Evolutionary conservation across 2,888 invertebrate species (phyloP), one percentile per base, ranked within the genome.

Genomic region (Brenthis ino): DNA sequence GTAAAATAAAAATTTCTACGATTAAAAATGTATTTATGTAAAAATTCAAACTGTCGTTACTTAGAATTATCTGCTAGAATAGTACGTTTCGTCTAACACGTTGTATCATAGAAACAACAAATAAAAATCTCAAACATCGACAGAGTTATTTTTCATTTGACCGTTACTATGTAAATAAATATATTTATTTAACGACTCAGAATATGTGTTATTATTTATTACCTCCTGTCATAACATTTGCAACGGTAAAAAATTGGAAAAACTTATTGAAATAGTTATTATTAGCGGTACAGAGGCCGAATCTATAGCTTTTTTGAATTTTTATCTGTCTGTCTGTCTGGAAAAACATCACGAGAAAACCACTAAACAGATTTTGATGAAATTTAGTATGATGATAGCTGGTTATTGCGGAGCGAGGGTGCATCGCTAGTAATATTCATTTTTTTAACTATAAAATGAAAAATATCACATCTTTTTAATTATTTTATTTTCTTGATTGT

Each of bases 111-210:
- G 77, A 78, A 75, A 77, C 77, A 78, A 80, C 79, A 80, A 79
- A 80, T 76, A 79, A 75, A 71, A 73, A 75, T 86, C 84, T 79
- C 82, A 79, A 84, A 88, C 89, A 91, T 89, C 89, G 88, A 91
- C 88, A 82, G 83, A 86, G 79, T 84, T 82, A 83, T 81, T 81
- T 85, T 88, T 89, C 81, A 85, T 85, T 89, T 89, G 81, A 84
- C 83, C 84, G 89, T 91, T 91, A 86, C 81, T 80, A 72, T 93
- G 92, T 93, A 93, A 90, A 93, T 93, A 93, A 92, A 91, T 91
- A 93, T 92, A 91, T 93, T 92, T 93, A 93, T 93, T 92, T 92
- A 91, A 92, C 84, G 85, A 91, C 87, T 88, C 85, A 61, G 64
- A 66, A 68, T 76, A 76, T 80, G 82, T 91, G 88, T 90, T 73